A percentile compares a stretch with the other conserved stretches of the same genome.
Conservation (phyloP, 2,888 invertebrate species). For the Oligia fasciuncula region DNA sequence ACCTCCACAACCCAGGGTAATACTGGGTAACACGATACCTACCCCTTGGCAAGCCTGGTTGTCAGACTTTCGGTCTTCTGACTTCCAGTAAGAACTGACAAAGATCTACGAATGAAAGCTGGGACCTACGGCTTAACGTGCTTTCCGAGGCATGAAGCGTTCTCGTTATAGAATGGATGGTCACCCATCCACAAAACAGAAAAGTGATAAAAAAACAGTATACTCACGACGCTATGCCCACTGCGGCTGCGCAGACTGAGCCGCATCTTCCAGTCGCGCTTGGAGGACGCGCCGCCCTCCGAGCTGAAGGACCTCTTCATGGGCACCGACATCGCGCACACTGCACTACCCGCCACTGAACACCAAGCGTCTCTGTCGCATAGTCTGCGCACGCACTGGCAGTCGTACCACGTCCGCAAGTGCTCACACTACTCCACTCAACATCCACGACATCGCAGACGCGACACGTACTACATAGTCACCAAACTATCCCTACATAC, state of each 20-base stretch:
- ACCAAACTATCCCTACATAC: slow-evolving; percentile 38
- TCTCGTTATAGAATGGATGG: neutral
- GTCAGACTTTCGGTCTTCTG: neutral
- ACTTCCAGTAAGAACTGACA: neutral
- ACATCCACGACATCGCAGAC: slow-evolving; percentile 37
- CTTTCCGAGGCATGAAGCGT: neutral
- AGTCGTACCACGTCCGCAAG: slow-evolving; percentile 22
- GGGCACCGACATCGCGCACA: slow-evolving; percentile 81
- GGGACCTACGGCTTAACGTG: neutral
- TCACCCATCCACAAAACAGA: neutral
- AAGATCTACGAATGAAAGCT: neutral
- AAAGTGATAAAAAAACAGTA: neutral
- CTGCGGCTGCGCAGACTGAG: slow-evolving; percentile 93
- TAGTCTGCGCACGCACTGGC: slow-evolving; percentile 47
- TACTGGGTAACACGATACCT: neutral
- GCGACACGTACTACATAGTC: slow-evolving; percentile 27
- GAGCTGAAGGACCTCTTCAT: slow-evolving; percentile 92
- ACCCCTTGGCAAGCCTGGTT: too few species aligned
- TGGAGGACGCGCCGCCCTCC: slow-evolving; percentile 89
- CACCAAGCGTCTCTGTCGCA: slow-evolving; percentile 76
- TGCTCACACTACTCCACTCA: slow-evolving; percentile 39
- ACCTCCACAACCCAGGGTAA: neutral
- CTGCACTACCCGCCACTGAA: slow-evolving; percentile 62
- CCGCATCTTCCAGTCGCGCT: slow-evolving; percentile 93
- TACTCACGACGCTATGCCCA: slow-evolving; percentile 90